A percentile compares a stretch with the other conserved stretches of the same genome.
Evolutionary conservation across 2,797 vertebrate genomes (phyloP).

Genomic region (Chaunax sp.): DNA sequence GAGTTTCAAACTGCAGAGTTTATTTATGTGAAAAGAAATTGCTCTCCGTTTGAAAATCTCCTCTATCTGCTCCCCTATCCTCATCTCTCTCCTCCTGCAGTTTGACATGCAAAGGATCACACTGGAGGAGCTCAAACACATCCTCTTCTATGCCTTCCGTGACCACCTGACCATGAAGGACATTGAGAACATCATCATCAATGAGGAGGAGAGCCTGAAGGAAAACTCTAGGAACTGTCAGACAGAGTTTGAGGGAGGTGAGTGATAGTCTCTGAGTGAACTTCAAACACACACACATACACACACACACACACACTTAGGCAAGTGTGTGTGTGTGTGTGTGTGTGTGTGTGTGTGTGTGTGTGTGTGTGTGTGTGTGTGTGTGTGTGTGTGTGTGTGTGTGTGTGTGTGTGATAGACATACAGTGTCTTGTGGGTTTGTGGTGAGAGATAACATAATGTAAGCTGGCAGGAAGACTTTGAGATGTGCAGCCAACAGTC

Average conservation of each 20-base stretch:
- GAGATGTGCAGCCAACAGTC: constrained; percentile 32
- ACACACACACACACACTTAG: constrained; percentile 14
- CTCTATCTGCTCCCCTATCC: not conserved
- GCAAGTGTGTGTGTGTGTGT: constrained; percentile 18
- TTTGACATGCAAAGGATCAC: constrained; percentile 99
- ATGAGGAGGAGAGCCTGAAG: constrained; percentile 97
- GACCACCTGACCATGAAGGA: constrained; percentile 99
- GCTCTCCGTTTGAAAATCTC: not conserved
- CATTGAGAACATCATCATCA: constrained; percentile 99
- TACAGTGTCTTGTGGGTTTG: constrained; percentile 4
- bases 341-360: constrained; percentile 9
- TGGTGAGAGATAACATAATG: constrained; percentile 2
- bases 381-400: too few relatives aligned
- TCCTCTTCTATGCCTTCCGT: constrained; percentile 97
- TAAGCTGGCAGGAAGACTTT: constrained; percentile 55
- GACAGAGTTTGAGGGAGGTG: constrained; percentile 95
- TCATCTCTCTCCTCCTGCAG: constrained; percentile 77
- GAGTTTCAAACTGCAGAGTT: too few relatives aligned
- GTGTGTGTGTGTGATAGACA: too few relatives aligned
- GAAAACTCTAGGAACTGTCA: constrained; percentile 97
- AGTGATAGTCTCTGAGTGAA: constrained; percentile 30
- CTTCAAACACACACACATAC: constrained; percentile 10
- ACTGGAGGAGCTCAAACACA: constrained; percentile 97
- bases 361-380: too few relatives aligned
- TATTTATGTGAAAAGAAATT: not conserved